A percentile compares a stretch with the other conserved stretches of the same genome.
Conservation (phyloP, 2,113 vertebrate species). For the Cochlearius cochlearius region DNA sequence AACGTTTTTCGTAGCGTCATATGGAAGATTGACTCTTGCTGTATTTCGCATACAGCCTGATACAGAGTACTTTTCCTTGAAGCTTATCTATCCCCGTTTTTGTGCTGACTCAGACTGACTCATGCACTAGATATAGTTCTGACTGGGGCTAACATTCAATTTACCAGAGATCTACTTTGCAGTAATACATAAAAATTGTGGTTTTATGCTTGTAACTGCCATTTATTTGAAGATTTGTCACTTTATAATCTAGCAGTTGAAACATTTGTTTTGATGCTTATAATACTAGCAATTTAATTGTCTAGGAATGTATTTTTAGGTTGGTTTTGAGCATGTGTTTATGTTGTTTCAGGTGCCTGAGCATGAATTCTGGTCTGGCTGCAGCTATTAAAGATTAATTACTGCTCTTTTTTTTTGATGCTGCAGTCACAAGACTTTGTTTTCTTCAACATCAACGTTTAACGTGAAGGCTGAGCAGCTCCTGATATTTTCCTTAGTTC, state of each 20-base stretch:
- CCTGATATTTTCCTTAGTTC: neutral
- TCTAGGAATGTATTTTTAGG: neutral
- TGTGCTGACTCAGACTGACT: slow-evolving; percentile 18
- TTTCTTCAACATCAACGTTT: neutral
- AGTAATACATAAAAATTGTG: neutral
- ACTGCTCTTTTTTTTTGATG: neutral
- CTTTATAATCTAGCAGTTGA: neutral
- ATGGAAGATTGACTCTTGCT: neutral
- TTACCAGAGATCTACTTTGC: neutral
- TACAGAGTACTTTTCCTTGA: neutral
- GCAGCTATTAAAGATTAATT: neutral
- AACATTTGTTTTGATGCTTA: slow-evolving; percentile 5
- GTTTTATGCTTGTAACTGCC: neutral
- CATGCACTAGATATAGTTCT: neutral
- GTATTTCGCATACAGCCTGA: neutral
- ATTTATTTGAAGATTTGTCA: slow-evolving; percentile 5
- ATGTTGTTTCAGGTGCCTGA: neutral
- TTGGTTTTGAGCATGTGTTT: neutral
- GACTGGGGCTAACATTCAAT: neutral
- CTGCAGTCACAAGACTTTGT: neutral
- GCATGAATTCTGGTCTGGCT: neutral
- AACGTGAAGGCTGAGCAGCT: neutral
- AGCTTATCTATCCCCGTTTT: neutral
- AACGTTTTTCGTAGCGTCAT: neutral
- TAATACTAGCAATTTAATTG: neutral